Evolutionary conservation across 2,888 invertebrate species (phyloP).

Genomic region (Choreutis nemorana): DNA sequence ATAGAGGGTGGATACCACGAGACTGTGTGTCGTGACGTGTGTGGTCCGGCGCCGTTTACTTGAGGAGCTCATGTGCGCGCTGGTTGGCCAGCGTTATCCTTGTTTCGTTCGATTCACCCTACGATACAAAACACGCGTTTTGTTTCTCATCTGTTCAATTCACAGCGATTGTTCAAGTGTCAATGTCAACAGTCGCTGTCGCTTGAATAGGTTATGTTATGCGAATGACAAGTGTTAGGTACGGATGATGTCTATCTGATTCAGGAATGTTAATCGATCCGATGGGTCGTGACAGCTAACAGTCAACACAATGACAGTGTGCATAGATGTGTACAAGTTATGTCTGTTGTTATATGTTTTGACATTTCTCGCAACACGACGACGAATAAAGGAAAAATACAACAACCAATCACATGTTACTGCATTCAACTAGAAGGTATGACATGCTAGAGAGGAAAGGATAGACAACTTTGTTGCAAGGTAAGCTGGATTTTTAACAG

Average conservation of each 20-base stretch:
- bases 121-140: constrained; percentile 44
- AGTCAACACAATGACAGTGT: constrained; percentile 31
- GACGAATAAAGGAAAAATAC: constrained; percentile 24
- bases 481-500: constrained; percentile 28
- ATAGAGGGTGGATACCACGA: constrained; percentile 30
- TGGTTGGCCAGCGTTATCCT: constrained; percentile 97
- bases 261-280: constrained; percentile 25
- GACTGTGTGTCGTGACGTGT: constrained; percentile 27
- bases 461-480: constrained; percentile 17
- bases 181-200: constrained; percentile 26
- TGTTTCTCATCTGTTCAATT: constrained; percentile 28
- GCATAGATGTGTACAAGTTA: constrained; percentile 24
- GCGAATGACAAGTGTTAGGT: constrained; percentile 45
- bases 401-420: constrained; percentile 41
- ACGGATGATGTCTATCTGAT: constrained; percentile 28
- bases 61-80: constrained; percentile 95
- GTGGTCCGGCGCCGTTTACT: constrained; percentile 69
- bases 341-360: constrained; percentile 21
- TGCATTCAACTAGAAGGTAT: constrained; percentile 29
- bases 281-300: constrained; percentile 26
- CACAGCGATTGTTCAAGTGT: constrained; percentile 27
- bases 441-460: constrained; percentile 29
- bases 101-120: constrained; percentile 90
- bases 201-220: constrained; percentile 31
- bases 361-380: constrained; percentile 19